phyloP scores from a whole-genome alignment of 1,140 invertebrate genomes.

The Rhopalosiphum maidis region DNA sequence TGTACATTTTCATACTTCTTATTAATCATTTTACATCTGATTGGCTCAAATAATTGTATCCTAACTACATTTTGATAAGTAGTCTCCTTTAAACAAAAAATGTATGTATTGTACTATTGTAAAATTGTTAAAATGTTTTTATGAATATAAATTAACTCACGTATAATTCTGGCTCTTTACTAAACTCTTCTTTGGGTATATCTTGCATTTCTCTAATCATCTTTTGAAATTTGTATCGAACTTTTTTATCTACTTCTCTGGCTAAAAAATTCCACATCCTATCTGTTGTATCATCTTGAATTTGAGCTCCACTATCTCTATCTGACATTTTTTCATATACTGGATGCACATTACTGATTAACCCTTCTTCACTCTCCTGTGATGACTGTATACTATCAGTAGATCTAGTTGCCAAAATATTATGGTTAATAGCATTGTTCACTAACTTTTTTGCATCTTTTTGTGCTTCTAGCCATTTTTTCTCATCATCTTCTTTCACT shows the following conservation, averaged over 20 bases:
- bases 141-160: neutral
- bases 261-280: constrained; percentile 54
- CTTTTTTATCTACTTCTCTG: constrained; percentile 53
- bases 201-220: constrained; percentile 56
- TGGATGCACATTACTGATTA: constrained; percentile 42
- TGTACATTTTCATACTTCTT: constrained; percentile 55
- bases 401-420: constrained; percentile 36
- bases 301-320: neutral
- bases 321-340: constrained; percentile 33
- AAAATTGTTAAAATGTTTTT: neutral
- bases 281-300: constrained; percentile 48
- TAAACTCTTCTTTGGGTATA: constrained; percentile 52
- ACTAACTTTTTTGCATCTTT: constrained; percentile 46
- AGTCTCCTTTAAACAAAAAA: constrained; percentile 42
- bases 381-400: constrained; percentile 41
- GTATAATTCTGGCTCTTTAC: constrained; percentile 43
- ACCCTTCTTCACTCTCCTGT: constrained; percentile 42
- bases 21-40: constrained; percentile 54
- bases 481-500: constrained; percentile 53
- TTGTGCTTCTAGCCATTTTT: constrained; percentile 53
- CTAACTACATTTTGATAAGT: constrained; percentile 49
- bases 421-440: constrained; percentile 42
- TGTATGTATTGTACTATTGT: neutral
- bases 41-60: constrained; percentile 47
- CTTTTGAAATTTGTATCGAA: constrained; percentile 54